These are phyloP conservation scores for Tiliqua scincoides DNA, from an alignment of 2,113 vertebrate genomes.

Conservation along the genomic window DNA sequence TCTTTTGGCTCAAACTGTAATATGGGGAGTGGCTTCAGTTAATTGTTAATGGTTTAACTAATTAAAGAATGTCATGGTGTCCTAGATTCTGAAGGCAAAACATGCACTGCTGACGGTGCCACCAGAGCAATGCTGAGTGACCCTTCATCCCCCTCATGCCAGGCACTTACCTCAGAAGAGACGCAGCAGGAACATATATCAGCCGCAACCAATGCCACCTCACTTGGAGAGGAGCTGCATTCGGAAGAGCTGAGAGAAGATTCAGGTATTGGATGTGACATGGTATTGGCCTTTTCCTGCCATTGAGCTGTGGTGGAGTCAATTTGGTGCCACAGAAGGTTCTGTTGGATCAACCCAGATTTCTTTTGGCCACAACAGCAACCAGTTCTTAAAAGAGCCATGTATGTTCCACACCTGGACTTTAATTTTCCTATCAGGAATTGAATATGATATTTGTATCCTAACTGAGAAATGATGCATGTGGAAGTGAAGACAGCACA, in stretches of 20 bases:
- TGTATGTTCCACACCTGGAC: too few species aligned
- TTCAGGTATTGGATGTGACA: slow-evolving; percentile 70
- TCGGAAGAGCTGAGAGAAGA: slow-evolving; percentile 65
- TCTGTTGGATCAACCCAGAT: background rate
- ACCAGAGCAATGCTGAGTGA: slow-evolving; percentile 56
- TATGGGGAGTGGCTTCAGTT: slow-evolving; percentile 7
- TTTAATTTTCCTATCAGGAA: background rate
- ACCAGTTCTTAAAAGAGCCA: background rate
- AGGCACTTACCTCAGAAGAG: slow-evolving; percentile 62
- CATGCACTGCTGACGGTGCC: slow-evolving; percentile 53
- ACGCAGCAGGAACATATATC: slow-evolving; percentile 55
- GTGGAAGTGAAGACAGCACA: background rate
- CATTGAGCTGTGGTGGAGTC: background rate
- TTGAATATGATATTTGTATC: background rate
- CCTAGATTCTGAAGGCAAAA: slow-evolving; percentile 77
- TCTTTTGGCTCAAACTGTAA: background rate
- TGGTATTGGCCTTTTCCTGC: background rate
- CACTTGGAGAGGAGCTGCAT: slow-evolving; percentile 60
- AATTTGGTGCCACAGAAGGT: background rate
- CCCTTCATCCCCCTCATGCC: slow-evolving; percentile 59
- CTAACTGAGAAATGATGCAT: background rate
- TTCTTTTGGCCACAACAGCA: background rate
- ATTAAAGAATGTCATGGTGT: slow-evolving; percentile 45
- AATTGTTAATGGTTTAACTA: slow-evolving; percentile 2
- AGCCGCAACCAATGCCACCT: slow-evolving; percentile 42